Base-by-base conservation (phyloP, 2,888 invertebrate genomes). In the Mythimna ferrago region DNA sequence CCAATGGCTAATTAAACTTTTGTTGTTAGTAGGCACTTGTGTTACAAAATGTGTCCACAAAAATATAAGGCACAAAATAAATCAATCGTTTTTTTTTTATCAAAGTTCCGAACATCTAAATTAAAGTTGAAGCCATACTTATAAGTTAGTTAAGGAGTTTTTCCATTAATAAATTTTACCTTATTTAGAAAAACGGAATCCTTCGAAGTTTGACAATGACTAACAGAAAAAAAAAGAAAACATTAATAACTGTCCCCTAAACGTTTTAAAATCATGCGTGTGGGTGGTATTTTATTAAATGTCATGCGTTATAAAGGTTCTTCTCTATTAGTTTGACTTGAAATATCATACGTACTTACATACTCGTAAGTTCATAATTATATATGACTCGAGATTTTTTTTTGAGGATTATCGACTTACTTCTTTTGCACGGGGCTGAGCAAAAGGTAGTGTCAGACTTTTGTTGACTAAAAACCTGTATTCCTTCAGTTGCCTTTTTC, bases 131-230 rank as follows among this genome's bases (percentile, higher is more conserved):
- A 19, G 67, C 61, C 60, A 56, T n/a, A 32, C 26, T 44, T 57
- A 44, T 9, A 77, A 74, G 58, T 77, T 51, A 56, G 53, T 38
- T 41, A 16, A 38, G 38, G 48, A 68, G 53, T 48, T 78, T 61
- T 75, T 56, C 53, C 32, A 62, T 58, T 56, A 70, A 60, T 60
- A 78, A 19, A 6, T 11, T 58, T 63, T 81, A 62, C 56, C 48
- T 67, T 64, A 61, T 73, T 84, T 69, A 63, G 66, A 51, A 70
- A 73, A 70, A 69, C 21, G 62, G 16, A 65, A 32, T 19, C 44
- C 41, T 58, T 65, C 16, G 48, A 73, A 64, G 41, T 44, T 61
- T 71, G 51, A 57, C 54, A 70, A 71, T 64, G 57, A 51, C 6
- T 51, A 64, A 19, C 26, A 44, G 44, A 63, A 73, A n/a, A 21